phyloP scores from a whole-genome alignment of 2,797 vertebrate species.

The Rallus crepitans region DNA sequence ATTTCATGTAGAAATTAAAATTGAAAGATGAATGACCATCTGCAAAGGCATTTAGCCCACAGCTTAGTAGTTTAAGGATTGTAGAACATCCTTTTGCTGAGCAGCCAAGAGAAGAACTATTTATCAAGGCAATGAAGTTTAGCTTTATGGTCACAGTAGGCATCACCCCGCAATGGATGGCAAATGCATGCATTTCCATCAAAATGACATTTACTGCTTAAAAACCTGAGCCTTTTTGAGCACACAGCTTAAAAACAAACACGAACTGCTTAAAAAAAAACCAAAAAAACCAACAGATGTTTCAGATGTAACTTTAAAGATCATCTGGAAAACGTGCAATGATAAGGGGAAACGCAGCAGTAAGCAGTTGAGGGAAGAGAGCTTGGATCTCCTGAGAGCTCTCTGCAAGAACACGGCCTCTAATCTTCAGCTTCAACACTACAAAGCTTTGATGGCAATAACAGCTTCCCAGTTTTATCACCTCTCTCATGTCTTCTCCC shows the following conservation, averaged over 20 bases:
- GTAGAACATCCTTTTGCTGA: not conserved
- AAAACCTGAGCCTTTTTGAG: not conserved
- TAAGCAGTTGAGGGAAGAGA: not conserved
- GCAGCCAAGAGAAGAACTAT: not conserved
- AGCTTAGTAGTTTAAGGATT: conserved; percentile 30
- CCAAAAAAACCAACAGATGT: fast-evolving
- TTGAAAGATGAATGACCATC: not conserved
- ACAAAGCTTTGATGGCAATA: not conserved
- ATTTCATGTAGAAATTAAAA: conserved; percentile 62
- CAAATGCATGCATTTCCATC: conserved; percentile 37
- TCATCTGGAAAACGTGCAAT: not conserved
- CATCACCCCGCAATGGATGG: conserved; percentile 5
- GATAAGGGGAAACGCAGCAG: not conserved
- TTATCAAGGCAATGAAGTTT: conserved; percentile 52
- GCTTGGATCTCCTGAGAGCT: not conserved
- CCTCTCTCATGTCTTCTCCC: not conserved
- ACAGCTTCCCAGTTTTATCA: not conserved
- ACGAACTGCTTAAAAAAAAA: not conserved
- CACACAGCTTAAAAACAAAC: not conserved
- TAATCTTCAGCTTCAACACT: not conserved
- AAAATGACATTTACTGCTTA: conserved; percentile 46
- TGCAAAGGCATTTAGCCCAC: not conserved
- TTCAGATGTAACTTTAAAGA: not conserved
- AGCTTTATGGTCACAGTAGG: conserved; percentile 30
- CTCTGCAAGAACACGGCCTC: not conserved